Conservation (phyloP, 2,113 vertebrate genomes). For the Osmerus mordax region DNA sequence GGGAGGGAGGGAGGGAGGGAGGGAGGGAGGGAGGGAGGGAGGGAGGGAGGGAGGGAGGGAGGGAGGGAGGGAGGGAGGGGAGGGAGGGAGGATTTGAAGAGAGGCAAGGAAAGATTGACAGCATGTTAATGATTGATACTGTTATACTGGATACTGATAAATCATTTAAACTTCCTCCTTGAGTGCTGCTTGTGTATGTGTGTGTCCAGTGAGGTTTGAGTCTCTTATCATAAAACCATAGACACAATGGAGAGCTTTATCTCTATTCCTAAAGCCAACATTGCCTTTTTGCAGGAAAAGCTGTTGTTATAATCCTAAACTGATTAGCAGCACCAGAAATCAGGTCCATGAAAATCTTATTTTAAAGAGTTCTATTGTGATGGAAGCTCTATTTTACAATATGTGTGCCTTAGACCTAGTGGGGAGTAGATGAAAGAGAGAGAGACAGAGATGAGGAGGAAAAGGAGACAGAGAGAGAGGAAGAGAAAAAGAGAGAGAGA, state of each 20-base stretch:
- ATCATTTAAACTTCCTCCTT: constrained; percentile 16
- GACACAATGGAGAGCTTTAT: neutral
- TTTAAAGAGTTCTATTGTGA: too few species aligned
- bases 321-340: neutral
- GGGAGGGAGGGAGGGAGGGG: neutral
- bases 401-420: too few species aligned
- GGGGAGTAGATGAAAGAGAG: too few species aligned
- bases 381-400: too few species aligned
- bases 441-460: neutral
- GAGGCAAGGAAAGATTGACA: constrained; percentile 1
- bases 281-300: neutral
- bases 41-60: constrained; percentile 1
- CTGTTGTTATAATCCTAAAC: neutral
- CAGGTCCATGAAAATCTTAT: too few species aligned
- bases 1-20: constrained; percentile 2
- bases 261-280: neutral
- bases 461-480: neutral
- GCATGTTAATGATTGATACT: constrained; percentile 35
- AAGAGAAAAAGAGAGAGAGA: neutral
- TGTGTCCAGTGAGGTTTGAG: neutral
- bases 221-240: neutral
- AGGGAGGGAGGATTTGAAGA: neutral
- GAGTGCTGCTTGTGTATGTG: neutral
- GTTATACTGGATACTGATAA: constrained; percentile 8
- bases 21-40: constrained; percentile 1